A percentile compares a stretch with the other conserved stretches of the same genome.
These are phyloP conservation scores for Pammene fasciana DNA, from an alignment of 2,888 invertebrate species.

Conservation along the genomic window DNA sequence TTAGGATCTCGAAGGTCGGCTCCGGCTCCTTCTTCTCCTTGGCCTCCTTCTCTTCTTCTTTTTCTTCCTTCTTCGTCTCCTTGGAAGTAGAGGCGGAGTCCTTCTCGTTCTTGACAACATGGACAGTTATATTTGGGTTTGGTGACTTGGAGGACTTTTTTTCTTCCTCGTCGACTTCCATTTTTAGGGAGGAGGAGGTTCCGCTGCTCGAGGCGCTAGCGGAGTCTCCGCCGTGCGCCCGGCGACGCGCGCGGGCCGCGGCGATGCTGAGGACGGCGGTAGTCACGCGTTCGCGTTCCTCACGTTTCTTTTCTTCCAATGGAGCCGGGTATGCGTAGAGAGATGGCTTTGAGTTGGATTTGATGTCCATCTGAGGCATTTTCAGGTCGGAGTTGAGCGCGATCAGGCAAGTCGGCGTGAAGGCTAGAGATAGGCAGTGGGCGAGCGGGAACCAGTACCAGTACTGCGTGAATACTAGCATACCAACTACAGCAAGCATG, in stretches of 20 bases:
- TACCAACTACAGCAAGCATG: slow-evolving; percentile 98
- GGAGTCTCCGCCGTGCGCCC: slow-evolving; percentile 89
- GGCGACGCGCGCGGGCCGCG: slow-evolving; percentile 94
- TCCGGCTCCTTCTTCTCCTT: slow-evolving; percentile 93
- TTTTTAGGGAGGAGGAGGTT: slow-evolving; percentile 87
- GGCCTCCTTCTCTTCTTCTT: slow-evolving; percentile 74
- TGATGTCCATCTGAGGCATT: slow-evolving; percentile 96
- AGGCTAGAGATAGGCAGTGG: slow-evolving; percentile 97
- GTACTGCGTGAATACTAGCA: slow-evolving; percentile 98
- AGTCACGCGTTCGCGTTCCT: slow-evolving; percentile 98
- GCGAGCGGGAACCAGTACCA: slow-evolving; percentile 99
- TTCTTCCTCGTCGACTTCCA: slow-evolving; percentile 92
- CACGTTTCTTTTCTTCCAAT: slow-evolving; percentile 98
- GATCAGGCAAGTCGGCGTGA: slow-evolving; percentile 97
- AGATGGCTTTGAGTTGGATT: slow-evolving; percentile 96
- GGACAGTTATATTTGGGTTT: slow-evolving; percentile 78
- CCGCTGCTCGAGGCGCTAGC: slow-evolving; percentile 83
- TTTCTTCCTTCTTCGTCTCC: slow-evolving; percentile 78
- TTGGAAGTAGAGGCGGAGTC: slow-evolving; percentile 69
- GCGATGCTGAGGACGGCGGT: slow-evolving; percentile 97
- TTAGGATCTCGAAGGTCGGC: slow-evolving; percentile 94
- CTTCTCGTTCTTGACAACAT: slow-evolving; percentile 78
- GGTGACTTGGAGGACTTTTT: slow-evolving; percentile 78
- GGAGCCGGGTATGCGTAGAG: slow-evolving; percentile 98
- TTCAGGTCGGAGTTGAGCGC: slow-evolving; percentile 95